These are phyloP conservation scores for Drosophila repleta DNA, from an alignment of 1,140 invertebrate genomes.

Conservation along the genomic window DNA sequence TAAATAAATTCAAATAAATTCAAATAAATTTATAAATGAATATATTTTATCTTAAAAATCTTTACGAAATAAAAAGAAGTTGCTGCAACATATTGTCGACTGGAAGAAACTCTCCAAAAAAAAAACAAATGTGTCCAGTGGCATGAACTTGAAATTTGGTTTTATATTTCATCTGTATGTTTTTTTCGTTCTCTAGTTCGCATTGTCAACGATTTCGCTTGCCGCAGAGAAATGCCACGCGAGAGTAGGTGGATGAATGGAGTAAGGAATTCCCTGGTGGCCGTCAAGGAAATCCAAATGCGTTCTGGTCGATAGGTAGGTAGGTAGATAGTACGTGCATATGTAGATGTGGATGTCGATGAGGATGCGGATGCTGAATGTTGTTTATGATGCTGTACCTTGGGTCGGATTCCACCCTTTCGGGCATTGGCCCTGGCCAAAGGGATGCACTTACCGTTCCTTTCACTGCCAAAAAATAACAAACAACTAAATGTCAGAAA, in stretches of 20 bases:
- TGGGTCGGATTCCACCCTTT: constrained; percentile 68
- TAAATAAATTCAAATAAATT: too few species aligned
- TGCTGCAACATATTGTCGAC: constrained; percentile 21
- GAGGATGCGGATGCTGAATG: constrained; percentile 21
- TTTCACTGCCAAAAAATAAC: constrained; percentile 31
- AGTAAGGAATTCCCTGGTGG: constrained; percentile 44
- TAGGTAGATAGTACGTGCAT: constrained; percentile 39
- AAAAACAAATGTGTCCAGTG: constrained; percentile 8
- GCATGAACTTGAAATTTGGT: constrained; percentile 31
- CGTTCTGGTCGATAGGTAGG: constrained; percentile 4
- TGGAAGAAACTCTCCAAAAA: constrained; percentile 3
- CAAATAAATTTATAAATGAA: too few species aligned
- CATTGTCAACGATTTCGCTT: constrained; percentile 37
- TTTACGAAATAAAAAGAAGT: too few species aligned
- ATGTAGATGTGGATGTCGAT: constrained; percentile 32
- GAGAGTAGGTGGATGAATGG: constrained; percentile 48
- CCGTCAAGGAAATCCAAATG: constrained; percentile 55
- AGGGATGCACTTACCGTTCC: constrained; percentile 35
- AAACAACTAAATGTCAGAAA: constrained; percentile 56
- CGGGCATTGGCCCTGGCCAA: constrained; percentile 4
- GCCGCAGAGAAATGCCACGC: constrained; percentile 2
- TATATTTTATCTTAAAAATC: too few species aligned
- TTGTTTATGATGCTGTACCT: constrained; percentile 41
- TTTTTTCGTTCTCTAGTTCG: constrained; percentile 4
- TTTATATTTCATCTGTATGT: constrained; percentile 19